phyloP scores from a whole-genome alignment of 2,113 vertebrate genomes.

The Struthio camelus region DNA sequence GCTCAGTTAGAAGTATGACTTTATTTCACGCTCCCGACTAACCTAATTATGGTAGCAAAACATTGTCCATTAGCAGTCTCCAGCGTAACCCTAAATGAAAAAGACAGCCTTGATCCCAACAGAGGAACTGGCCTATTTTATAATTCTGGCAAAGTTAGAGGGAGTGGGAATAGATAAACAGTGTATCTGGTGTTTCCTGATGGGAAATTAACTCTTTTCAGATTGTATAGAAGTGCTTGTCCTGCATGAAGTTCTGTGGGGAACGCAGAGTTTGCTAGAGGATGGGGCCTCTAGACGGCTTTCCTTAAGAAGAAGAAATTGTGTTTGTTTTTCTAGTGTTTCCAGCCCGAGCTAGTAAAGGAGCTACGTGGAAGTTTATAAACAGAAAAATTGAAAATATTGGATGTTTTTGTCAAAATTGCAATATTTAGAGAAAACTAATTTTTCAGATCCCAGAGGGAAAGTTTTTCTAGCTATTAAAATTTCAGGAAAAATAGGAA shows the following conservation, averaged over 20 bases:
- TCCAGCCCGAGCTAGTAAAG: background rate
- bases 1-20: conserved; percentile 12
- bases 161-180: background rate
- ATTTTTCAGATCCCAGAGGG: background rate
- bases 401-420: background rate
- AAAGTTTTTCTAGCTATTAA: background rate
- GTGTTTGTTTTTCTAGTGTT: background rate
- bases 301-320: background rate
- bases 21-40: conserved; percentile 27
- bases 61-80: background rate
- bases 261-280: background rate
- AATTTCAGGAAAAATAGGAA: background rate
- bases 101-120: background rate
- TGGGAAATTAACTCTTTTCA: background rate
- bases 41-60: conserved; percentile 31
- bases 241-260: background rate
- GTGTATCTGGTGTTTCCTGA: background rate
- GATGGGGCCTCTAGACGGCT: background rate
- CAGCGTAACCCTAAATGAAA: background rate
- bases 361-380: background rate
- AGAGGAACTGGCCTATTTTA: background rate
- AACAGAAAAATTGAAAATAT: background rate
- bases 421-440: background rate
- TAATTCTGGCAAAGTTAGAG: background rate
- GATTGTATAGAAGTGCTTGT: background rate